Base-by-base conservation (phyloP, 64 coral and sea anemone species). In the Hydrozoanthus tunicans region DNA sequence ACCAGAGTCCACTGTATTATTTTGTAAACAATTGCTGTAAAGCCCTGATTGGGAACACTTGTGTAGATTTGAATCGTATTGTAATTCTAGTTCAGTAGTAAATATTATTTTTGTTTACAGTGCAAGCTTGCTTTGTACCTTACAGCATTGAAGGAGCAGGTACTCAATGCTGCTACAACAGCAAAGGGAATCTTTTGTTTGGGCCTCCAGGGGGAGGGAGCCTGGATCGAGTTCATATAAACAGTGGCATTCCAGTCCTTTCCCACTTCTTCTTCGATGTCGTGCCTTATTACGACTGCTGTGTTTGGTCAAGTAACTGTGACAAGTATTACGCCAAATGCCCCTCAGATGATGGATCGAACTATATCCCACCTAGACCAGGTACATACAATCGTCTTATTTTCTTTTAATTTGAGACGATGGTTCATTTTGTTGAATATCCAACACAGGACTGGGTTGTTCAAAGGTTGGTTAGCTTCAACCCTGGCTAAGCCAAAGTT, bases 141-240 rank as follows among this genome's bases (percentile, higher is more conserved):
- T 8, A 25, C 51, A 98, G 96, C 66, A 57, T 61, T 12, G 91
- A 55, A 13, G 91, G 86, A 62, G 90, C 90, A 8, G 96, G 96
- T 71, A 93, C 94, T 13, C 93, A 98, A 62, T 98, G 96, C 78
- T 98, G 96, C 62, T 98, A 94, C 54, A 98, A 85, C 14, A n/a
- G 9, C n/a, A 15, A 88, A 91, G 96, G 96, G 5, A 92, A 90
- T 15, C 89, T 98, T 13, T 57, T 98, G 64, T 9, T 90, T 52
- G 91, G 93, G 3, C 81, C 74, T 58, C 65, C 79, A 3, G 73
- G 81, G 6, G 96, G 90, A 52, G 96, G 93, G 4, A 91, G 90
- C 52, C 58, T 98, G 10, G 91, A 94, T 59, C 85, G 66, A 77
- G 80, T 94, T 62, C 96, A 98, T 91, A 53, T 83, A 2, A 92